A percentile compares a stretch with the other conserved stretches of the same genome.
These are phyloP conservation scores for Ptychobarbus kaznakovi DNA, from an alignment of 2,797 vertebrate species.

Conservation along the genomic window DNA sequence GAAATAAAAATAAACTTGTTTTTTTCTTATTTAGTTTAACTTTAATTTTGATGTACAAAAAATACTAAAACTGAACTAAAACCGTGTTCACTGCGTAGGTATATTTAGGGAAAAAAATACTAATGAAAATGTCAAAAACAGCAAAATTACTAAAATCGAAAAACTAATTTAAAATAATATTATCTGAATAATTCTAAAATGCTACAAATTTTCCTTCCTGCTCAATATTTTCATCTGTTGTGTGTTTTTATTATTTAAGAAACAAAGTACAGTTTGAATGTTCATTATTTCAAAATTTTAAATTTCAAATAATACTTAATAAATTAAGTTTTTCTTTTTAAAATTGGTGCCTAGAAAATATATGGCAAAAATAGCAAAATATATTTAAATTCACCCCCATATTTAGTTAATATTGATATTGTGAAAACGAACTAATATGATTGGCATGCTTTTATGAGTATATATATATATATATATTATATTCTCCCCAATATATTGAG, in stretches of 20 bases:
- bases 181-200: too few relatives aligned
- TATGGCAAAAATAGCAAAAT: background rate
- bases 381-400: background rate
- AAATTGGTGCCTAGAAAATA: background rate
- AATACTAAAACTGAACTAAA: too few relatives aligned
- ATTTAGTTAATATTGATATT: background rate
- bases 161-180: too few relatives aligned
- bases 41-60: too few relatives aligned
- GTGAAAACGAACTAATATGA: background rate
- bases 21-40: too few relatives aligned
- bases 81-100: too few relatives aligned
- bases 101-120: too few relatives aligned
- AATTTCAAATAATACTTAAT: background rate
- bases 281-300: background rate
- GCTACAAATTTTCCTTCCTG: too few relatives aligned
- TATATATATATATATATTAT: background rate
- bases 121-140: background rate
- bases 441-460: too few relatives aligned
- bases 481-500: background rate
- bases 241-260: background rate
- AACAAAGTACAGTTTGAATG: background rate
- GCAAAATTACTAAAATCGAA: background rate
- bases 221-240: background rate
- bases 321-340: background rate
- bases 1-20: background rate